phyloP scores from a whole-genome alignment of 2,113 vertebrate species.

The Redunca redunca region DNA sequence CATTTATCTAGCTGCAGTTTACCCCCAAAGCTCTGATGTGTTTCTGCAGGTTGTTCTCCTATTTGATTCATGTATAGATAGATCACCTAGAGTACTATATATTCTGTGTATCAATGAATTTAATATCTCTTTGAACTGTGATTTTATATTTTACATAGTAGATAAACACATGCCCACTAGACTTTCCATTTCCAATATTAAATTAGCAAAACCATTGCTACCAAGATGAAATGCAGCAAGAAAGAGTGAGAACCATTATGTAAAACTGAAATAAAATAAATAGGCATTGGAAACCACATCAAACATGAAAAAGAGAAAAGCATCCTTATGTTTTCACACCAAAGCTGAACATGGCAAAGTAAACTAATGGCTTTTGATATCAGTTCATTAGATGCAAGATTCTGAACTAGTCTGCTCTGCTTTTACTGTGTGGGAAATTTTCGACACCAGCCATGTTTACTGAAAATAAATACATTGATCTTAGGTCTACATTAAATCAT shows the following conservation, averaged over 20 bases:
- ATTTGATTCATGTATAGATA: background rate
- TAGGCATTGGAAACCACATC: background rate
- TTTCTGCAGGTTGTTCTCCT: background rate
- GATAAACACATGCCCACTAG: background rate
- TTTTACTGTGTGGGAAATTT: background rate
- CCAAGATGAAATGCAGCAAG: background rate
- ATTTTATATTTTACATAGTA: constrained; percentile 19
- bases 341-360: background rate
- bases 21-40: background rate
- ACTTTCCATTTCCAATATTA: background rate
- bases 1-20: background rate
- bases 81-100: background rate
- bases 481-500: background rate
- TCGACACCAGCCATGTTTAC: background rate
- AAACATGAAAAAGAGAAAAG: background rate
- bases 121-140: background rate
- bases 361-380: constrained; percentile 26
- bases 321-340: background rate
- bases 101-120: background rate
- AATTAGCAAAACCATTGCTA: constrained; percentile 31
- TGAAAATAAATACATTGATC: constrained; percentile 10
- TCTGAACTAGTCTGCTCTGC: background rate
- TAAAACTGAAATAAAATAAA: constrained; percentile 31
- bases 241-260: background rate
- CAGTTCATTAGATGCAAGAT: background rate